These are phyloP conservation scores for Lampris megalopsis DNA, from an alignment of 2,113 vertebrate genomes.

Conservation along the genomic window DNA sequence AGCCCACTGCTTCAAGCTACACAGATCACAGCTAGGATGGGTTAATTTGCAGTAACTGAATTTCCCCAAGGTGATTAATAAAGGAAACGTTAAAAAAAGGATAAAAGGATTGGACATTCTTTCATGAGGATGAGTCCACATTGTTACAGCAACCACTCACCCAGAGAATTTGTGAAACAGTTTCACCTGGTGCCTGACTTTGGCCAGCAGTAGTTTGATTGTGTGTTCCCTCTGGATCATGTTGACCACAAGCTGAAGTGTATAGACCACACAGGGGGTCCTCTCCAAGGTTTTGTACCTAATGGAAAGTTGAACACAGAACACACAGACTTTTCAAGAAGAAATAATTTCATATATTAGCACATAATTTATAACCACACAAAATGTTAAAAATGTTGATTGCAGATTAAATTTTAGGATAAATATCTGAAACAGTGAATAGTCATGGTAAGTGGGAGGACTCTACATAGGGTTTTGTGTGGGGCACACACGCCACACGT, in stretches of 20 bases:
- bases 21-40: too few relatives aligned
- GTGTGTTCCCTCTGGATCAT: constrained; percentile 26
- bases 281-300: constrained; percentile 15
- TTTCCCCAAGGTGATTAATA: constrained; percentile 6
- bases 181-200: constrained; percentile 19
- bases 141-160: constrained; percentile 21
- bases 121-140: constrained; percentile 37
- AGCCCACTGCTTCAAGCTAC: too few relatives aligned
- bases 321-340: constrained; percentile 1
- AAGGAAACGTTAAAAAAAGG: constrained; percentile 10
- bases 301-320: constrained; percentile 18
- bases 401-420: not conserved
- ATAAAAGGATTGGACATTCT: constrained; percentile 30
- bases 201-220: constrained; percentile 20
- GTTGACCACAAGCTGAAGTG: constrained; percentile 31
- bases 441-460: not conserved
- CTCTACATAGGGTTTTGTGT: not conserved
- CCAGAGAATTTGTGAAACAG: constrained; percentile 25
- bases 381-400: not conserved
- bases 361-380: not conserved
- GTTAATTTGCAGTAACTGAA: too few relatives aligned
- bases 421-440: not conserved
- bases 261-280: constrained; percentile 34
- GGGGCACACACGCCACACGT: not conserved
- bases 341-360: not conserved